phyloP scores from a whole-genome alignment of 2,797 vertebrate species.

The Chaetophractus vellerosus region DNA sequence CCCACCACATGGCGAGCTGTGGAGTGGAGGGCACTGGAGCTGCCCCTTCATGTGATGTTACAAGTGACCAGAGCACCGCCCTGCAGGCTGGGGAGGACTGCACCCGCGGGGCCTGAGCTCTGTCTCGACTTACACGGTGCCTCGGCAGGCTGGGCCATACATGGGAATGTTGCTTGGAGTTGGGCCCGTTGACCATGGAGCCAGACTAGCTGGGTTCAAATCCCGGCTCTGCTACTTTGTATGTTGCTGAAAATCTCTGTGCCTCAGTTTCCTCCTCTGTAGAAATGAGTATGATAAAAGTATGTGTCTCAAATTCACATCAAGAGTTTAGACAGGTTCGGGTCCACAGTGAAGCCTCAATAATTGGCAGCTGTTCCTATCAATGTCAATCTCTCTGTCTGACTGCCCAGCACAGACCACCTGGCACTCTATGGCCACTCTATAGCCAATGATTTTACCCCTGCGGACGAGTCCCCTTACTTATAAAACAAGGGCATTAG shows the following conservation, averaged over 20 bases:
- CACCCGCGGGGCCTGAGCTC: not conserved
- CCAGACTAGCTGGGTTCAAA: not conserved
- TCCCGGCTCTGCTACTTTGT: not conserved
- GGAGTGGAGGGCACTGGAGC: accelerated
- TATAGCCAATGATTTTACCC: accelerated
- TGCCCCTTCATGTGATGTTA: not conserved
- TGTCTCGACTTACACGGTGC: not conserved
- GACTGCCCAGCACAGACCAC: accelerated
- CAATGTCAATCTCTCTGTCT: accelerated
- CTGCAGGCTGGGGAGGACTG: not conserved
- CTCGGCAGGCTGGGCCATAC: not conserved
- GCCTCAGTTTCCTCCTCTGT: not conserved
- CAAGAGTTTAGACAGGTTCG: accelerated
- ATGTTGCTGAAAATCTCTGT: not conserved
- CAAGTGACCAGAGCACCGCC: not conserved
- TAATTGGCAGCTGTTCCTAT: accelerated
- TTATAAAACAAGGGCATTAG: not conserved
- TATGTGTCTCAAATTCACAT: not conserved
- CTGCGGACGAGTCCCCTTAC: not conserved
- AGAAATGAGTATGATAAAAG: not conserved
- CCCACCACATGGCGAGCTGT: not conserved
- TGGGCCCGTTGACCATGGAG: not conserved
- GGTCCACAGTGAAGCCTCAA: accelerated
- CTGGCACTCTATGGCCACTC: accelerated
- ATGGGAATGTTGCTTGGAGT: accelerated